Evolutionary conservation across 2,888 invertebrate genomes (phyloP).

Genomic region (Elegia similella): DNA sequence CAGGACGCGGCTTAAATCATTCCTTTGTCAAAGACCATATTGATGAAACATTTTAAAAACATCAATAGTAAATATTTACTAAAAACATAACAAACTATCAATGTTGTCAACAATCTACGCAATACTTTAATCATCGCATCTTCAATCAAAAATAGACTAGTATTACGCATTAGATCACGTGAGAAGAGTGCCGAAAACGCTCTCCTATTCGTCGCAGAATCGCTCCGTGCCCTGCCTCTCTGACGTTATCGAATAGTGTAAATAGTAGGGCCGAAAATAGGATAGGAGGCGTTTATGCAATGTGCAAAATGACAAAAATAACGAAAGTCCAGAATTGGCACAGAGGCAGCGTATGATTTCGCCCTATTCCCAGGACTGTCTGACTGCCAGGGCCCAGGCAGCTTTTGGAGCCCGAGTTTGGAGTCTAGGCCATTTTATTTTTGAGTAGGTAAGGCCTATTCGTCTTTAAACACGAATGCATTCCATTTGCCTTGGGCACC

Average conservation of each 20-base stretch:
- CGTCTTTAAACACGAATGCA: too few relatives aligned
- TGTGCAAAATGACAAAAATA: not conserved
- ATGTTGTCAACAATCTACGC: not conserved
- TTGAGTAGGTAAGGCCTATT: too few relatives aligned
- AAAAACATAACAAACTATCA: not conserved
- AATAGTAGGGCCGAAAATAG: not conserved
- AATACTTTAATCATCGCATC: not conserved
- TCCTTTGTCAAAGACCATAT: too few relatives aligned
- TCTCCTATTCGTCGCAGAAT: not conserved
- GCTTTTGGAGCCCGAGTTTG: too few relatives aligned
- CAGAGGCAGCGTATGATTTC: not conserved
- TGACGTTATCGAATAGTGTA: not conserved
- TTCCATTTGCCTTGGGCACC: too few relatives aligned
- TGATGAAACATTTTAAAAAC: too few relatives aligned
- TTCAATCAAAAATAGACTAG: not conserved
- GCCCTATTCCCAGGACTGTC: not conserved
- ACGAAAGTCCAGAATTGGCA: not conserved
- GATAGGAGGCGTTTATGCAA: not conserved
- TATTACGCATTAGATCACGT: not conserved
- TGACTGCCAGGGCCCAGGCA: too few relatives aligned
- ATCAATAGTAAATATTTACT: not conserved
- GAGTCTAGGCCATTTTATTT: too few relatives aligned
- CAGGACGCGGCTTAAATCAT: too few relatives aligned
- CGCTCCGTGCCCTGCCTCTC: not conserved
- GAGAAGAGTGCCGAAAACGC: not conserved